phyloP scores from a whole-genome alignment of 1,140 invertebrate species.

The Euschistus heros region DNA sequence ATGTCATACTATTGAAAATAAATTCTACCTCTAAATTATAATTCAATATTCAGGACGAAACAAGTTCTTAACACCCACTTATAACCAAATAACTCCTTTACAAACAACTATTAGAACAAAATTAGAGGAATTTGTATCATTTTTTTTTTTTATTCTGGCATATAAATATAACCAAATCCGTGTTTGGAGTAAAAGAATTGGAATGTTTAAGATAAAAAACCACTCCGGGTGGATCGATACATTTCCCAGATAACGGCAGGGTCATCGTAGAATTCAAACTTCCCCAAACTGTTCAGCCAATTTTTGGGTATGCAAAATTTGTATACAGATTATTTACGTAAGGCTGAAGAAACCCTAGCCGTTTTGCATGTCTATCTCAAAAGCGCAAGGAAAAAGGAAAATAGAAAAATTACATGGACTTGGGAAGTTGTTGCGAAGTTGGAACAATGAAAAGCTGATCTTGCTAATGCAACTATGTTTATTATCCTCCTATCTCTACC shows the following conservation, averaged over 20 bases:
- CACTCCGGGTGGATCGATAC: neutral
- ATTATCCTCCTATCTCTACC: slow-evolving; percentile 14
- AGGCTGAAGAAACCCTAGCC: slow-evolving; percentile 21
- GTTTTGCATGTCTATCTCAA: slow-evolving; percentile 23
- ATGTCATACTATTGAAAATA: too few species aligned
- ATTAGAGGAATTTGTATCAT: too few species aligned
- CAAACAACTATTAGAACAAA: too few species aligned
- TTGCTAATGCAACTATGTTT: slow-evolving; percentile 21
- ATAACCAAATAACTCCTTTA: too few species aligned
- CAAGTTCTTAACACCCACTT: too few species aligned
- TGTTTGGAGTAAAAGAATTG: too few species aligned
- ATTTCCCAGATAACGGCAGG: neutral
- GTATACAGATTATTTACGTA: slow-evolving; percentile 12
- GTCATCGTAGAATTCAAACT: neutral
- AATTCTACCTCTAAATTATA: too few species aligned
- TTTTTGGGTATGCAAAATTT: slow-evolving; percentile 18
- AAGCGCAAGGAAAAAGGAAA: slow-evolving; percentile 27
- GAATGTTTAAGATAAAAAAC: neutral
- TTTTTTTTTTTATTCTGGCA: too few species aligned
- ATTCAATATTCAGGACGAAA: too few species aligned
- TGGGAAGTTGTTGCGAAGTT: slow-evolving; percentile 15
- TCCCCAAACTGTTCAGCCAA: neutral
- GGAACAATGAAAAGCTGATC: slow-evolving; percentile 23
- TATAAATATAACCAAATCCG: neutral
- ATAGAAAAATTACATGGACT: slow-evolving; percentile 24